Evolutionary conservation across 2,888 invertebrate genomes (phyloP).

Genomic region (Idaea aversata): DNA sequence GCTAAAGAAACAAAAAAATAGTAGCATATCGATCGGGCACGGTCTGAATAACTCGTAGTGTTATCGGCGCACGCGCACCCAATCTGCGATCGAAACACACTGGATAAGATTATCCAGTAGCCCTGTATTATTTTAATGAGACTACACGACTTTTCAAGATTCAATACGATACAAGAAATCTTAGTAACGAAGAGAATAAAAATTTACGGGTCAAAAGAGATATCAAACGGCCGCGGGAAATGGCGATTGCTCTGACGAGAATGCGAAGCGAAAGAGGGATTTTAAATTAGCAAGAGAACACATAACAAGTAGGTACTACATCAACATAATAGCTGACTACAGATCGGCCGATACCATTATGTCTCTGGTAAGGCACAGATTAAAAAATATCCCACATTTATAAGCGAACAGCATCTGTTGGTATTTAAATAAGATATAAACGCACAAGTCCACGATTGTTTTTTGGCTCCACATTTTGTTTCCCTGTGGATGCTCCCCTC

Average conservation of each 20-base stretch:
- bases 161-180: constrained; percentile 73
- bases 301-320: constrained; percentile 49
- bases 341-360: constrained; percentile 78
- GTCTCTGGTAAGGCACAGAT: constrained; percentile 77
- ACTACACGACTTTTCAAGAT: constrained; percentile 78
- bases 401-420: constrained; percentile 75
- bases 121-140: constrained; percentile 81
- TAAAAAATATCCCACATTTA: constrained; percentile 75
- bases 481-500: constrained; percentile 69
- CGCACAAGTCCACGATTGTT: constrained; percentile 70
- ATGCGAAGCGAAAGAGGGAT: constrained; percentile 54
- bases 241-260: constrained; percentile 53
- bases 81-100: constrained; percentile 78
- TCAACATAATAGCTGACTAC: constrained; percentile 78
- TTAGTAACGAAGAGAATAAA: constrained; percentile 76
- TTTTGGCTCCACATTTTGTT: constrained; percentile 59
- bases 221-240: constrained; percentile 60
- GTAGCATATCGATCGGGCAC: constrained; percentile 71
- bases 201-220: constrained; percentile 74
- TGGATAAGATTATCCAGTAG: constrained; percentile 80
- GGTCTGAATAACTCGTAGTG: constrained; percentile 73
- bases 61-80: constrained; percentile 79
- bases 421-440: constrained; percentile 80
- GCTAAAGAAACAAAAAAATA: constrained; percentile 73
- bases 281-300: constrained; percentile 75